Conservation (phyloP, 2,797 vertebrate genomes). For the Podargus strigoides region DNA sequence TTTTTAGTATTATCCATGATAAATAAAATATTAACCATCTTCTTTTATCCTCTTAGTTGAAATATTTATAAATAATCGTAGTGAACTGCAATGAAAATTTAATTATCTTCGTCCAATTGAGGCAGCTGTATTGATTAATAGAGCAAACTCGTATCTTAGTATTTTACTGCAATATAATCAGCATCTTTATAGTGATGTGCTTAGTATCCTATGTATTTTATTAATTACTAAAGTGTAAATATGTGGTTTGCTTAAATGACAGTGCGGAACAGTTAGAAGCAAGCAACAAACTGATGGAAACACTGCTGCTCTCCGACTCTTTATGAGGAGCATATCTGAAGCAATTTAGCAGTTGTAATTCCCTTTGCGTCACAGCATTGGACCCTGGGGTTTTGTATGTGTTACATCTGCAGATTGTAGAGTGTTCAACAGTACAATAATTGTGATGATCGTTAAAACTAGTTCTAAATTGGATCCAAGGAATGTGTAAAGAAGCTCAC, state of each 20-base stretch:
- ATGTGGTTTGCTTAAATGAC: neutral
- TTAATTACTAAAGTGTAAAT: slow-evolving; percentile 33
- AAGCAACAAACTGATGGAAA: neutral
- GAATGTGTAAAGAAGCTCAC: neutral
- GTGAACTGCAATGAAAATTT: slow-evolving; percentile 58
- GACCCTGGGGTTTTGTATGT: neutral
- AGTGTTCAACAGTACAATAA: neutral
- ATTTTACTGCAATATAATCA: slow-evolving; percentile 28
- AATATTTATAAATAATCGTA: slow-evolving; percentile 56
- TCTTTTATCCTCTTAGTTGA: slow-evolving; percentile 47
- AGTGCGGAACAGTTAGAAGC: neutral
- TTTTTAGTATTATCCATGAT: neutral
- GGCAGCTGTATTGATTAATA: slow-evolving; percentile 48
- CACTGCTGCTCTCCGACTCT: neutral
- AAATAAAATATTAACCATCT: slow-evolving; percentile 44
- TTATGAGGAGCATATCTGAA: neutral
- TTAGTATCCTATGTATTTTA: slow-evolving; percentile 6
- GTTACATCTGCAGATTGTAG: neutral
- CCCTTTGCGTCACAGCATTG: neutral
- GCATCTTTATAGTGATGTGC: neutral
- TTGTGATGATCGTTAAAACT: neutral
- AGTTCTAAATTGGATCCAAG: neutral
- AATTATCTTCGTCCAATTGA: slow-evolving; percentile 41
- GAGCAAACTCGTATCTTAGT: neutral
- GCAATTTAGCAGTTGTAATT: neutral